Evolutionary conservation across 1,140 invertebrate species (phyloP).

Genomic region (Apocrypta bakeri): DNA sequence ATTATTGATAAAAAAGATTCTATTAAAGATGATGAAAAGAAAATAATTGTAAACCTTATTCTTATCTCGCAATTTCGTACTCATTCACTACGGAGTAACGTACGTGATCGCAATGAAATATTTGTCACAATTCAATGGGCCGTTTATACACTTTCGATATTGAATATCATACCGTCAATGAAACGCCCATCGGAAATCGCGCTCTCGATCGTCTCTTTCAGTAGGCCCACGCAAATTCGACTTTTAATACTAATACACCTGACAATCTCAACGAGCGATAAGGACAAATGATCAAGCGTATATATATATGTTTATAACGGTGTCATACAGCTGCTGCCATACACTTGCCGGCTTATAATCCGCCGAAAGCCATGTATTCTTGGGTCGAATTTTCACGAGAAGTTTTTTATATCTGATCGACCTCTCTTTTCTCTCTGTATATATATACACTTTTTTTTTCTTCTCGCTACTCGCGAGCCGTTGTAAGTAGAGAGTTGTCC

Average conservation of each 20-base stretch:
- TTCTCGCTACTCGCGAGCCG: neutral
- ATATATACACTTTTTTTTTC: too few species aligned
- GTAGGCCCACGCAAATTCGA: neutral
- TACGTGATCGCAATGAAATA: too few species aligned
- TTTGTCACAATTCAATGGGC: too few species aligned
- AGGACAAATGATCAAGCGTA: constrained; percentile 34
- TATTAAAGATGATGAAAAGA: neutral
- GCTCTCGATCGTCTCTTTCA: neutral
- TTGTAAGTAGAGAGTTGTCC: neutral
- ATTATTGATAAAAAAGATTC: neutral
- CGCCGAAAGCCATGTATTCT: neutral
- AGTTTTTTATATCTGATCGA: neutral
- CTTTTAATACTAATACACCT: constrained; percentile 21
- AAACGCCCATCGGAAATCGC: neutral
- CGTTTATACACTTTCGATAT: neutral
- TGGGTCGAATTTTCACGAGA: constrained; percentile 14
- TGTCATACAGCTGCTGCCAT: neutral
- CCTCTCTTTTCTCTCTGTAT: neutral
- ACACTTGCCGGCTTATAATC: neutral
- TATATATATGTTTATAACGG: constrained; percentile 24
- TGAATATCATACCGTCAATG: neutral
- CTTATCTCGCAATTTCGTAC: too few species aligned
- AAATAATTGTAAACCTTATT: too few species aligned
- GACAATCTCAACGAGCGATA: constrained; percentile 15
- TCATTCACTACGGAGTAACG: too few species aligned